phyloP scores from a whole-genome alignment of 2,888 invertebrate genomes.

The Xanthia icteritia region DNA sequence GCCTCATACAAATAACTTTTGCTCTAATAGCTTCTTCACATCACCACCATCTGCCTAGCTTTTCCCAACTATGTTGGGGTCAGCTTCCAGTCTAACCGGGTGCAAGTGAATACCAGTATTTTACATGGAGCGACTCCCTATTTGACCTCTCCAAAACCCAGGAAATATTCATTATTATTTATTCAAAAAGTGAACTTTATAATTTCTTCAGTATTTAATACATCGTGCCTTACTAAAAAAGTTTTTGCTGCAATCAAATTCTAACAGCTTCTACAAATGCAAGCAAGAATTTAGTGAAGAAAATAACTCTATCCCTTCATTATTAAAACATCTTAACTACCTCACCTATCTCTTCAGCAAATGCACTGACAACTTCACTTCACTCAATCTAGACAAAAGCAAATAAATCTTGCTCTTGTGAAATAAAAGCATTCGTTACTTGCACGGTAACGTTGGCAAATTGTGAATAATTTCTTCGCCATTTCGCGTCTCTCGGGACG shows the following conservation, averaged over 20 bases:
- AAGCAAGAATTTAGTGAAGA: constrained; percentile 34
- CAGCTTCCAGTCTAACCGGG: too few species aligned
- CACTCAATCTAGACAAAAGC: constrained; percentile 33
- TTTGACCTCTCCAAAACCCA: too few species aligned
- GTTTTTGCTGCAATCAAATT: neutral
- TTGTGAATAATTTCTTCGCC: constrained; percentile 58
- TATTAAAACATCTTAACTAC: constrained; percentile 7
- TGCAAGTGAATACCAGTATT: too few species aligned
- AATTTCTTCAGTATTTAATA: too few species aligned
- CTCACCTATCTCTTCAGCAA: constrained; percentile 2
- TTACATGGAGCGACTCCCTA: too few species aligned
- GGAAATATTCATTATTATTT: too few species aligned
- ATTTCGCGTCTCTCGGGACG: constrained; percentile 37
- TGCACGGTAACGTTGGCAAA: constrained; percentile 53
- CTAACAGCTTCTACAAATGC: neutral
- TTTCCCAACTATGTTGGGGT: too few species aligned
- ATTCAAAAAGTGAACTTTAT: neutral
- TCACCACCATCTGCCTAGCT: neutral
- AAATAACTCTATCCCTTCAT: neutral
- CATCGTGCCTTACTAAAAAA: neutral
- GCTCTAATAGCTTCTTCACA: neutral
- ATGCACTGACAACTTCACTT: constrained; percentile 15
- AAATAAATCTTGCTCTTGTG: constrained; percentile 56
- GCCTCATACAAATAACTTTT: neutral
- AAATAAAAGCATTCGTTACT: constrained; percentile 56